phyloP scores from a whole-genome alignment of 2,797 vertebrate genomes.

The Mus spretus region DNA sequence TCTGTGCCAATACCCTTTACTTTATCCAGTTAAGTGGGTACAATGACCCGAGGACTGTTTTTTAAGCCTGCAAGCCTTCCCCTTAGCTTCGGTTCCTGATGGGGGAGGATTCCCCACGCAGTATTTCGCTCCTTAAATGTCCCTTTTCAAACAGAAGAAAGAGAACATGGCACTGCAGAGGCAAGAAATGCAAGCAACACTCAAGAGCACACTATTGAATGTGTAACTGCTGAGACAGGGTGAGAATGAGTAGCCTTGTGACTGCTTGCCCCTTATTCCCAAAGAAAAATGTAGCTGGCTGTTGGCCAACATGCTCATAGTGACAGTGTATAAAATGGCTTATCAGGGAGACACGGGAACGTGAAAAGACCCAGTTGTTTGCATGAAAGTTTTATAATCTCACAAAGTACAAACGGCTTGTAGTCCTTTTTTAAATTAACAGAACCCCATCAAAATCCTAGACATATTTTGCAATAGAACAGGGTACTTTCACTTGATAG shows the following conservation, averaged over 20 bases:
- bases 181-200: neutral
- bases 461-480: neutral
- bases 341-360: neutral
- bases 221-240: neutral
- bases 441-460: neutral
- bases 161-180: neutral
- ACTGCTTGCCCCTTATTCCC: neutral
- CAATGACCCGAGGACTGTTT: neutral
- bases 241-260: neutral
- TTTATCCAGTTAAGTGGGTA: neutral
- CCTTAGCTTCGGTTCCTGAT: neutral
- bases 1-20: too few species aligned
- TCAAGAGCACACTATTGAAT: neutral
- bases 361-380: neutral
- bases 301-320: too few species aligned
- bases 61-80: neutral
- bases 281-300: neutral
- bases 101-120: too few species aligned
- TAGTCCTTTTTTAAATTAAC: neutral
- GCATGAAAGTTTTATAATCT: neutral
- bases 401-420: neutral
- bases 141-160: neutral
- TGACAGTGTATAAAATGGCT: neutral
- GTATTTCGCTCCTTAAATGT: neutral
- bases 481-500: neutral